A percentile compares a stretch with the other conserved stretches of the same genome.
Evolutionary conservation across 2,797 vertebrate species (phyloP).

Genomic region (Bradypus variegatus): DNA sequence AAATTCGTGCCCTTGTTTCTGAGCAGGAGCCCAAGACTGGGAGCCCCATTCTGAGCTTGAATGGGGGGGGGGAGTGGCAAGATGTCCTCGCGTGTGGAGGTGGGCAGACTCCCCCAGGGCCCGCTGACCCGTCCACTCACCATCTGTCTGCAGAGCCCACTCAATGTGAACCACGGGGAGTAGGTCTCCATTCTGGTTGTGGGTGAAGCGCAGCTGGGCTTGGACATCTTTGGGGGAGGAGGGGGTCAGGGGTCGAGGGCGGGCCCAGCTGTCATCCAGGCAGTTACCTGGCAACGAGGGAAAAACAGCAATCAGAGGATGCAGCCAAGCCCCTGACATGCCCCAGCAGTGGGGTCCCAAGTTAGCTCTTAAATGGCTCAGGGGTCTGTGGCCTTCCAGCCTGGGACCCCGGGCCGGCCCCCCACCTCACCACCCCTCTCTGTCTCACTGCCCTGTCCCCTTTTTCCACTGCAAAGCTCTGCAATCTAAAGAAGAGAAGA

Average conservation of each 20-base stretch:
- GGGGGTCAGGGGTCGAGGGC: conserved; percentile 66
- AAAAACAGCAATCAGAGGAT: background rate
- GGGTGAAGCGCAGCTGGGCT: conserved; percentile 51
- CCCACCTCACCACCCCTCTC: too few relatives aligned
- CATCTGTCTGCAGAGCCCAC: conserved; percentile 74
- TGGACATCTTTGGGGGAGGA: conserved; percentile 71
- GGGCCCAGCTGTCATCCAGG: conserved; percentile 72
- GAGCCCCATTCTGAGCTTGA: background rate
- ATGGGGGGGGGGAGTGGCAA: too few relatives aligned
- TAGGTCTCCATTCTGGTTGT: conserved; percentile 46
- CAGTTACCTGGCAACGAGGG: conserved; percentile 72
- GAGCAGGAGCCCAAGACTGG: background rate
- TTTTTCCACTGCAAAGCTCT: background rate
- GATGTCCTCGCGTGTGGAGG: background rate
- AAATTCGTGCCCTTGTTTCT: background rate
- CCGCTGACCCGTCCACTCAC: conserved; percentile 54
- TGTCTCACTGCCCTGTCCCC: background rate
- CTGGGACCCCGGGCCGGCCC: background rate
- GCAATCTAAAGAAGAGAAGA: background rate
- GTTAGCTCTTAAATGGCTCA: fast-evolving
- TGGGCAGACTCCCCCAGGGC: background rate
- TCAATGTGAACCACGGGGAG: conserved; percentile 71
- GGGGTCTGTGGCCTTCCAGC: background rate
- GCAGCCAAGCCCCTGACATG: too few relatives aligned
- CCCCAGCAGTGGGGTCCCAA: background rate